Evolutionary conservation across 2,797 vertebrate genomes (phyloP), one percentile per base, ranked within the genome.

Genomic region (Lepus oiostolus): DNA sequence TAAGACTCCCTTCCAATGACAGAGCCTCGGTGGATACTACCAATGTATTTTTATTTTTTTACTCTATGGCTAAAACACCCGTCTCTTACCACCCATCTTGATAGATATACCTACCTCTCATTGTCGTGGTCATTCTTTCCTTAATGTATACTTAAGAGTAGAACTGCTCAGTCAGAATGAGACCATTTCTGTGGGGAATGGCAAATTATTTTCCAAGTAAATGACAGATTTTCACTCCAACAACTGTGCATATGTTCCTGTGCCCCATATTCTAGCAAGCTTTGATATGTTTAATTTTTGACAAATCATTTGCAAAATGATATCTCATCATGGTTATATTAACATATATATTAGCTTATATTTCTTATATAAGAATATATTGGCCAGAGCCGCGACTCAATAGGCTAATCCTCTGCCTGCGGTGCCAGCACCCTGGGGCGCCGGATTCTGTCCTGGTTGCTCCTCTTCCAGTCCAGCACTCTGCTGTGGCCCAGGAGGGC

Each of bases 231-330:
- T 87, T 54, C 0, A 67, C 4, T 65, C 42, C 86, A 32, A n/a
- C 47, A 74, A 71, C 19, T 47, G 2, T 68, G 4, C 35, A 24
- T 54, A 32, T 70, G 14, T 42, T 65, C 6, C 30, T 74, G 85
- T 75, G 42, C 32, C 83, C 30, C 35, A 90, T 4, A 26, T 72
- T 96, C 19, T 60, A 94, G 28, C 13, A 35, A 90, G 21, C 1
- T 8, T 47, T 65, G 47, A 5, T 42, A 54, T 88, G 92, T 90
- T 60, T 47, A 91, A 54, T 24, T 89, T 91, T 85, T 54, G 67
- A 17, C 4, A 50, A 67, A 54, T 74, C 28, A 42, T 76, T 83
- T 54, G 21, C 58, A 89, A 93, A 63, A 58, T 42, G 2, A 7
- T 50, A 32, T 62, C 17, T 42, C 68, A 67, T 67, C 77, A 24